Evolutionary conservation across 2,113 vertebrate species (phyloP).

Genomic region (Limanda limanda): DNA sequence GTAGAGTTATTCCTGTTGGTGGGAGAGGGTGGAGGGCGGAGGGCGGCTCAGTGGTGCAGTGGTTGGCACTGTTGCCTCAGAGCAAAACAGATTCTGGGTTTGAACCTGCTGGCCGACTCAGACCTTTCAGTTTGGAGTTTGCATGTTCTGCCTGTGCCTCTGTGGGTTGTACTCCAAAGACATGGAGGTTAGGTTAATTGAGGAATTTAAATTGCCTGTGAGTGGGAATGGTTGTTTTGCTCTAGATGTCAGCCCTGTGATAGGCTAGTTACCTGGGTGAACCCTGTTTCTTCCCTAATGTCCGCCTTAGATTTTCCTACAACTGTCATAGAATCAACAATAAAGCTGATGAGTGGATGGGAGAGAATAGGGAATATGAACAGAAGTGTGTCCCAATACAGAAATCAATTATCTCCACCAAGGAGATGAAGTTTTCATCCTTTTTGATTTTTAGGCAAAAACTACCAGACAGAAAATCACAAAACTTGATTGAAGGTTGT

Average conservation of each 20-base stretch:
- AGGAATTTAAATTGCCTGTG: not conserved
- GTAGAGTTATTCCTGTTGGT: not conserved
- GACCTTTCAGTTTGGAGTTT: not conserved
- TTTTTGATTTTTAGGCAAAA: too few species aligned
- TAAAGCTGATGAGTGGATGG: not conserved
- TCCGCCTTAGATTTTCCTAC: not conserved
- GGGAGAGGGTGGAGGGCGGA: not conserved
- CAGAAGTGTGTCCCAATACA: too few species aligned
- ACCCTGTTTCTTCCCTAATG: not conserved
- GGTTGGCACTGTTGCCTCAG: not conserved
- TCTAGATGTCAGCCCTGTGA: not conserved
- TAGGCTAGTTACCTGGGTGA: not conserved
- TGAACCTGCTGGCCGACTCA: not conserved
- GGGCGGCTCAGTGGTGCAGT: not conserved
- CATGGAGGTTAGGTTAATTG: not conserved
- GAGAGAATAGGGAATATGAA: too few species aligned
- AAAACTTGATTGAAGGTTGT: too few species aligned
- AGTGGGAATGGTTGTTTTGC: not conserved
- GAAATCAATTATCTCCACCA: too few species aligned
- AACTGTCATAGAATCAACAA: too few species aligned
- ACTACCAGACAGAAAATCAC: too few species aligned
- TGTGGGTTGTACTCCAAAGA: not conserved
- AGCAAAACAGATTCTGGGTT: not conserved
- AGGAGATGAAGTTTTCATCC: too few species aligned
- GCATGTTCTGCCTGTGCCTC: not conserved